Evolutionary conservation across 2,113 vertebrate species (phyloP).

Genomic region (Planiliza haematocheilus): DNA sequence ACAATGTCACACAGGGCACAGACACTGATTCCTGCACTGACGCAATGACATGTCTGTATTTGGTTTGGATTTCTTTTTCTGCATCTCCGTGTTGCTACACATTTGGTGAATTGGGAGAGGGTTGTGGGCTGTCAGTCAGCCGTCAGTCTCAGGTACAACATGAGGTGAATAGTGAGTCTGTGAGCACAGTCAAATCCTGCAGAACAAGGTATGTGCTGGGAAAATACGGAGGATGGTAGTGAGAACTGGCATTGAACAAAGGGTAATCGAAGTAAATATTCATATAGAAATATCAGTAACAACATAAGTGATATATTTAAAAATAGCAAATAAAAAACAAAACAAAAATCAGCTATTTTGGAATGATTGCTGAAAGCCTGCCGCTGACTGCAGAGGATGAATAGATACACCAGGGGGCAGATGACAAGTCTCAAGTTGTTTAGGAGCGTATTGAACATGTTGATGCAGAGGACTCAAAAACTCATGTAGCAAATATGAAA

Average conservation of each 20-base stretch:
- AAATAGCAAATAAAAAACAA: too few relatives aligned
- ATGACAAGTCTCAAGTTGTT: too few relatives aligned
- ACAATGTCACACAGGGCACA: conserved; percentile 3
- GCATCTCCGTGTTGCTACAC: conserved; percentile 11
- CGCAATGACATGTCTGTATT: background rate
- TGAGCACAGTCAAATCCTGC: conserved; percentile 1
- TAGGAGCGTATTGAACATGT: too few relatives aligned
- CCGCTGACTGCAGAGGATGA: too few relatives aligned
- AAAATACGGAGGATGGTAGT: background rate
- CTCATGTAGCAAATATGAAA: background rate
- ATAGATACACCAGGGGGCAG: too few relatives aligned
- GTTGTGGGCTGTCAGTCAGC: conserved; percentile 44
- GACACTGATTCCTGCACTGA: too few relatives aligned
- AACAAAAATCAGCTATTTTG: too few relatives aligned
- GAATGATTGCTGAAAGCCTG: too few relatives aligned
- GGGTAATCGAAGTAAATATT: too few relatives aligned
- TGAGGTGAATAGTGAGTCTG: conserved; percentile 30
- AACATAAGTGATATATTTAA: too few relatives aligned
- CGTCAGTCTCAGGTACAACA: conserved; percentile 30
- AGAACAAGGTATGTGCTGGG: conserved; percentile 9
- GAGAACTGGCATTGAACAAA: background rate
- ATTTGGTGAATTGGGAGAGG: conserved; percentile 36
- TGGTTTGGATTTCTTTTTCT: background rate
- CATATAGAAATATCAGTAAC: too few relatives aligned
- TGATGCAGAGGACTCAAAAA: background rate